Evolutionary conservation across 2,888 invertebrate genomes (phyloP), one percentile per base, ranked within the genome.

Genomic region (Magallana nippona): DNA sequence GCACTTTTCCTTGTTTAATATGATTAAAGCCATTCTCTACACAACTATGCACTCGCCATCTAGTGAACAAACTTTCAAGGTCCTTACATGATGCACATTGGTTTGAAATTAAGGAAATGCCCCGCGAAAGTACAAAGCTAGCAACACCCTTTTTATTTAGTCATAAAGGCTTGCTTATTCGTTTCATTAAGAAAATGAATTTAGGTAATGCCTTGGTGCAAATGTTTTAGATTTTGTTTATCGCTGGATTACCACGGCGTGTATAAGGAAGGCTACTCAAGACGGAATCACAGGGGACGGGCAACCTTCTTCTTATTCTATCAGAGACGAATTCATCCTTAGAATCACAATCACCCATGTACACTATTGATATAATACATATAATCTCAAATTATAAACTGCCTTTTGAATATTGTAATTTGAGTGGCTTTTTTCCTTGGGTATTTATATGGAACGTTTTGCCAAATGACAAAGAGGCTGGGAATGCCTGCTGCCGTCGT

Each of bases 1-100:
- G 71, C 27, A 71, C 71, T 71, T 71, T 71, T 71, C 71, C 71
- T 71, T 71, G 71, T 71, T 71, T 71, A 71, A 71, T 71, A 71
- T 71, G 27, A 71, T 71, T 71, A 71, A 71, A 71, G 71, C 71
- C 71, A 71, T 71, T 71, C 71, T 71, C 71, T 32, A 71, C 32
- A 71, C 71, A 71, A 27, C 32, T 71, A 71, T 27, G 22, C 27
- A 22, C 27, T 71, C 15, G 22, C 71, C 22, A 27, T 44, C 27
- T 32, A 71, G 71, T 71, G 27, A 71, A 27, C 71, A 27, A 13
- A 71, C 71, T 71, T 71, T 63, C 63, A 63, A 63, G 63, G 63
- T 27, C 63, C 27, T 71, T 27, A 32, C 27, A 71, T 71, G 15
- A 71, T 32, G 71, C 15, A 71, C 71, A 32, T 71, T 71, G 22